Base-by-base conservation (phyloP, 2,113 vertebrate species). In the Petrocephalus zakoni region DNA sequence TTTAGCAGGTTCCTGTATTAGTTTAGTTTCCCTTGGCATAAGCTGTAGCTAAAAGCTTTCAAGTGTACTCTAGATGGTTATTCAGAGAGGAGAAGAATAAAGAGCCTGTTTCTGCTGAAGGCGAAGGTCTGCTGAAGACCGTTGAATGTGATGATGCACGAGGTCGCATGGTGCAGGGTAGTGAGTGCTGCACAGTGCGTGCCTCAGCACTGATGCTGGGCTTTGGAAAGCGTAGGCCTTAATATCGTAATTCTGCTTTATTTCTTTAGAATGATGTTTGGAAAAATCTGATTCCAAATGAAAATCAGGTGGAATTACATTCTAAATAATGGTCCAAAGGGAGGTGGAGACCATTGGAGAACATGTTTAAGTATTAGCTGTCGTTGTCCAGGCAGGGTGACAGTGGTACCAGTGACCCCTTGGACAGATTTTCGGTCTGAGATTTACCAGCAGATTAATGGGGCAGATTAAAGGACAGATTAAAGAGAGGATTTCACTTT, bases 1-100 rank as follows among this genome's bases (percentile, higher is more conserved):
- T 94, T 94, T 90, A 90, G 88, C 92, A 92, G 92, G 25, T 91
- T 91, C 84, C 90, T 90, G 89, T 94, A 93, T 94, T 94, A 91
- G 94, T 92, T 90, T 93, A 93, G 92, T 92, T 92, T 92, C 93
- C 93, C 90, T 68, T 88, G 92, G 72, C 49, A 46, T 58, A 42
- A 15, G 42, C 25, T 2, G n/a, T 17, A 51, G 11, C n/a, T 37
- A 89, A 92, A 93, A 91, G 91, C 29, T 78, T 92, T 92, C 91
- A 91, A 94, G 88, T 89, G 25, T 64, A 34, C 61, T 56, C 86
- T 87, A 15, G 34, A 13, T 19, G 21, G 61, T 46, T 64, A 87
- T 47, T 10, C 51, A 87, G 90, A 89, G 85, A 86, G 89, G 88
- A 89, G 83, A 89, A 68, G 61, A 64, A 88, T 17, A 34, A 49